Conservation (phyloP, 1,140 invertebrate species). For the Neotoxoptera formosana region DNA sequence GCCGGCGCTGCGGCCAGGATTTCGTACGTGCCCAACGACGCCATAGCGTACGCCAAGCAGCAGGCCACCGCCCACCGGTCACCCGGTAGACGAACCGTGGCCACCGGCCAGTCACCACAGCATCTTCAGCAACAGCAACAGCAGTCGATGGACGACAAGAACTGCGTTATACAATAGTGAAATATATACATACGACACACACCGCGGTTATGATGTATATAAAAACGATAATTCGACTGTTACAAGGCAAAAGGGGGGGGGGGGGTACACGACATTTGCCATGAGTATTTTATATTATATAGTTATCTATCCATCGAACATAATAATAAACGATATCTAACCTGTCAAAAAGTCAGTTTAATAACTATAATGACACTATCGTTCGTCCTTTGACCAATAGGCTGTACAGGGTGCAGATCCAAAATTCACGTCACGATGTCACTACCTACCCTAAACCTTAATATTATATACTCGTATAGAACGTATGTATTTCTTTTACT, state of each 20-base stretch:
- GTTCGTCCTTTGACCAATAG: too few relatives aligned
- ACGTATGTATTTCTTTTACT: neutral
- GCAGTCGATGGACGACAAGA: conserved; percentile 11
- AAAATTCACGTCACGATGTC: too few relatives aligned
- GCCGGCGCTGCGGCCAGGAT: neutral
- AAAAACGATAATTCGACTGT: neutral
- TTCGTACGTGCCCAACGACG: conserved; percentile 51
- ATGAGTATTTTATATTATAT: too few relatives aligned
- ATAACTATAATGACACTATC: too few relatives aligned
- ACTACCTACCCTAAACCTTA: too few relatives aligned
- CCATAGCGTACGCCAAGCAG: conserved; percentile 53
- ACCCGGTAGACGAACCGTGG: neutral
- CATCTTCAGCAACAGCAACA: neutral
- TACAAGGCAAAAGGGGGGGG: too few relatives aligned
- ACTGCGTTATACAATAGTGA: conserved; percentile 23
- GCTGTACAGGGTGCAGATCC: too few relatives aligned
- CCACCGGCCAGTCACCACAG: neutral
- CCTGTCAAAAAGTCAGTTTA: neutral
- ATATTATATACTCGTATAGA: neutral
- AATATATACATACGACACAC: neutral
- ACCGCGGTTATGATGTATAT: neutral
- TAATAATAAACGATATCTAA: too few relatives aligned
- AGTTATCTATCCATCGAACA: too few relatives aligned
- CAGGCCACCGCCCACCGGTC: conserved; percentile 14
- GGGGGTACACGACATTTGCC: too few relatives aligned